Percentiles rank a stretch among this genome's conserved stretches.
Evolutionary conservation across 2,113 vertebrate species (phyloP).

Genomic region (human): DNA sequence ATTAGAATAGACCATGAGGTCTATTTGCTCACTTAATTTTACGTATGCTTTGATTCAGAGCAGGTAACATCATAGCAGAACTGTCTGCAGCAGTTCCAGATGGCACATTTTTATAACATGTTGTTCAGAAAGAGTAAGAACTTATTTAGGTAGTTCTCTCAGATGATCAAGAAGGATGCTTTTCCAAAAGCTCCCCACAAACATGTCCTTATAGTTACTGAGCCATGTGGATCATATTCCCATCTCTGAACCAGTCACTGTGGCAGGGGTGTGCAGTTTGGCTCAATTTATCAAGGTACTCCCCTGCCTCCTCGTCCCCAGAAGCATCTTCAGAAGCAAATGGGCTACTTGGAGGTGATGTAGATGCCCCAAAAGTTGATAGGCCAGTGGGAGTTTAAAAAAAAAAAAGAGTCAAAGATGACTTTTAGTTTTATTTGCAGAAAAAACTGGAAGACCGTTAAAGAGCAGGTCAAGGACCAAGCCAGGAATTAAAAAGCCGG

Average conservation of each 20-base stretch:
- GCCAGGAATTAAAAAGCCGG: background rate
- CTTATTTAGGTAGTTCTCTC: background rate
- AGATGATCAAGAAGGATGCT: background rate
- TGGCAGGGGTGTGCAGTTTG: background rate
- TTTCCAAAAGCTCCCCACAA: background rate
- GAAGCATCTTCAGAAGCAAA: background rate
- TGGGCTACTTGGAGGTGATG: background rate
- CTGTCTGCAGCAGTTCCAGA: background rate
- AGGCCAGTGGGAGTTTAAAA: background rate
- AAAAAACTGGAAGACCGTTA: background rate
- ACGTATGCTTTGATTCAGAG: background rate
- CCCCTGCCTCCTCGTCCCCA: background rate
- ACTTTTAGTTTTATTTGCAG: background rate
- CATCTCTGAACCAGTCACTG: background rate
- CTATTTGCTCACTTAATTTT: background rate
- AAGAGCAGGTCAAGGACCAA: background rate
- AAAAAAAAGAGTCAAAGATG: background rate
- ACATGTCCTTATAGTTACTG: background rate
- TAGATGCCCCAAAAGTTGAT: background rate
- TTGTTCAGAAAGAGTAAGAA: background rate
- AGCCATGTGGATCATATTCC: background rate
- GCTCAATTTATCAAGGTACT: background rate
- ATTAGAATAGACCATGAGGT: background rate
- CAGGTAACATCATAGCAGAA: background rate
- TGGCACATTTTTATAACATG: background rate